These are phyloP conservation scores for Spinus pinus DNA, from an alignment of 2,797 vertebrate genomes.

Conservation along the genomic window DNA sequence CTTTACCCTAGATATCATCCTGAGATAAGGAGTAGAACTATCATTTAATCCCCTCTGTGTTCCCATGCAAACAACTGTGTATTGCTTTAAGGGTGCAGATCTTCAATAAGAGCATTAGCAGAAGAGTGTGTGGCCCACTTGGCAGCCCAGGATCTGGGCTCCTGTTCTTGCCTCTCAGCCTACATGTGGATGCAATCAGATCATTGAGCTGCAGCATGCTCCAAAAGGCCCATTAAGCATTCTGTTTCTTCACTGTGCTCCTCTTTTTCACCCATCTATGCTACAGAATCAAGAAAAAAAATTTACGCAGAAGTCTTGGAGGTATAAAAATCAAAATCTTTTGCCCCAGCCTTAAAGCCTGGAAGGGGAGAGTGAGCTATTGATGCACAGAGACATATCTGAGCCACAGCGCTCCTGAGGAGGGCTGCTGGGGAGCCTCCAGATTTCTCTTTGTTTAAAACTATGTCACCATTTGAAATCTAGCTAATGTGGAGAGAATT, in stretches of 20 bases:
- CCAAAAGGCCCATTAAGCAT: neutral
- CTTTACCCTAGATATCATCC: neutral
- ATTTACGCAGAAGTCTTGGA: neutral
- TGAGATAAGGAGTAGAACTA: neutral
- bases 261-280: neutral
- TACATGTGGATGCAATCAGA: neutral
- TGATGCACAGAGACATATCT: neutral
- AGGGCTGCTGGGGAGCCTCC: neutral
- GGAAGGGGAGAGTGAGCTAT: neutral
- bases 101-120: neutral
- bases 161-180: neutral
- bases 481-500: slow-evolving; percentile 33
- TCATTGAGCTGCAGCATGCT: neutral
- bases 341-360: neutral
- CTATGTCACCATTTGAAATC: slow-evolving; percentile 3
- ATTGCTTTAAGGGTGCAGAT: neutral
- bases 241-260: neutral
- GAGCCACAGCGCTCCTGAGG: neutral
- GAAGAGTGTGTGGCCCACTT: neutral
- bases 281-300: neutral
- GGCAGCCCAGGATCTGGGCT: neutral
- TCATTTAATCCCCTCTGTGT: neutral
- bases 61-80: neutral
- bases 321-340: neutral
- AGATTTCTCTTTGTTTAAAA: slow-evolving; percentile 32